phyloP scores from a whole-genome alignment of 1,140 invertebrate species.

The Popillia japonica region DNA sequence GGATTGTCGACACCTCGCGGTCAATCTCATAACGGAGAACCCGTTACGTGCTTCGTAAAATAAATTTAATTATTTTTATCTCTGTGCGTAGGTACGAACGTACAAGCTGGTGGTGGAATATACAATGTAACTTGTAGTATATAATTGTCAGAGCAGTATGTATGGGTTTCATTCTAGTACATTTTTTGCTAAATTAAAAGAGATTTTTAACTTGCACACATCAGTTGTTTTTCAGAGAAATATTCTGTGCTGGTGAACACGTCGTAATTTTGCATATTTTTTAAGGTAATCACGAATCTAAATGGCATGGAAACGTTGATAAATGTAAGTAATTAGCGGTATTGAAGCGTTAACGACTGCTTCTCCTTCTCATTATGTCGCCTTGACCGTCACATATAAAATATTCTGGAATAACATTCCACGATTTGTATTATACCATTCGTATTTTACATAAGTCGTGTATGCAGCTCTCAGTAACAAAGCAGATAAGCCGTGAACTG shows the following conservation, averaged over 20 bases:
- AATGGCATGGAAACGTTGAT: neutral
- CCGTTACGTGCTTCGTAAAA: neutral
- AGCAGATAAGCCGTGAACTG: neutral
- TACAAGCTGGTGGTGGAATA: neutral
- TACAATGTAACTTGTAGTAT: neutral
- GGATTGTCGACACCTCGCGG: conserved; percentile 46
- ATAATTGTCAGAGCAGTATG: neutral
- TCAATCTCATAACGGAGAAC: conserved; percentile 27
- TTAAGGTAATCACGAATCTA: too few species aligned
- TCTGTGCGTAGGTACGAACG: neutral
- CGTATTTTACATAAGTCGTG: too few species aligned
- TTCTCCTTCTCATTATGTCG: neutral
- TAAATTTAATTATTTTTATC: conserved; percentile 27
- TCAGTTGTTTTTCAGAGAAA: too few species aligned
- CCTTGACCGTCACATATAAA: neutral
- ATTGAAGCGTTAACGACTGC: neutral
- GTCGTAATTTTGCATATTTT: too few species aligned
- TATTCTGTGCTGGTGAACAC: too few species aligned
- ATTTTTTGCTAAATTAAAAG: too few species aligned
- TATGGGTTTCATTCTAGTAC: neutral
- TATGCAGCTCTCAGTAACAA: too few species aligned
- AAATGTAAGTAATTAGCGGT: neutral
- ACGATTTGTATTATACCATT: too few species aligned
- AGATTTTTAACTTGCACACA: too few species aligned
- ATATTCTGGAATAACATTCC: too few species aligned